Base-by-base conservation (phyloP, 2,113 vertebrate species). In the Bubalus kerabau region DNA sequence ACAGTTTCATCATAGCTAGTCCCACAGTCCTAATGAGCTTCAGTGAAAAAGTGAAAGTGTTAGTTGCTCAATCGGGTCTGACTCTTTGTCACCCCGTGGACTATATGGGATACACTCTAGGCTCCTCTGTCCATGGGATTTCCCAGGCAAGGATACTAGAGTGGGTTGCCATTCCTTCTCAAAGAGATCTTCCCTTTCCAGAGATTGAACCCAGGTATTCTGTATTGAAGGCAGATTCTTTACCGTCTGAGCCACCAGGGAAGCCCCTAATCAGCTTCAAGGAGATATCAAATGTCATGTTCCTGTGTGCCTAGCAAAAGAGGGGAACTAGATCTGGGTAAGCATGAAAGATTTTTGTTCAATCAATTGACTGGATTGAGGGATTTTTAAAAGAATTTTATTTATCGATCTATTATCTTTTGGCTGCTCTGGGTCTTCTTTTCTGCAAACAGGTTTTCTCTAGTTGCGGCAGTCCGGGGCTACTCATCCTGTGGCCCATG, bases 181-280 rank as follows among this genome's bases (percentile, higher is more conserved):
- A 23, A 43, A 76, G 36, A 12, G 40, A 43, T 76, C 40, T 43
- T 76, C 23, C 40, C 36, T 43, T 76, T 23, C 40, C 71, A 76
- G 40, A 26, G 40, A 26, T 43, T 0, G 0, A 76, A 40, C 23
- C n/a, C n/a, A 40, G 10, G 67, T 71, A n/a, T 71, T 10, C 19
- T 1, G 0, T 71, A 23, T 3, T 40, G 67, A 71, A 71, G 67
- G 19, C 19, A 71, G 19, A 23, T 23, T 40, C n/a, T 40, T 40
- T 12, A 23, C 67, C 0, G 0, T 76, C 71, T 43, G 40, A 26
- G 5, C 23, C 12, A 43, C 71, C 12, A 76, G 36, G 12, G 23
- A 76, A 76, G 71, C 40, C 40, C 12, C 59, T 54, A 43, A 50
- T 24, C n/a, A 43, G 23, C 24, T 43, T 28, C 43, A 80, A 82